A percentile compares a stretch with the other conserved stretches of the same genome.
These are phyloP conservation scores for Dichetophora obliterata DNA, from an alignment of 2,888 invertebrate species.

Conservation along the genomic window DNA sequence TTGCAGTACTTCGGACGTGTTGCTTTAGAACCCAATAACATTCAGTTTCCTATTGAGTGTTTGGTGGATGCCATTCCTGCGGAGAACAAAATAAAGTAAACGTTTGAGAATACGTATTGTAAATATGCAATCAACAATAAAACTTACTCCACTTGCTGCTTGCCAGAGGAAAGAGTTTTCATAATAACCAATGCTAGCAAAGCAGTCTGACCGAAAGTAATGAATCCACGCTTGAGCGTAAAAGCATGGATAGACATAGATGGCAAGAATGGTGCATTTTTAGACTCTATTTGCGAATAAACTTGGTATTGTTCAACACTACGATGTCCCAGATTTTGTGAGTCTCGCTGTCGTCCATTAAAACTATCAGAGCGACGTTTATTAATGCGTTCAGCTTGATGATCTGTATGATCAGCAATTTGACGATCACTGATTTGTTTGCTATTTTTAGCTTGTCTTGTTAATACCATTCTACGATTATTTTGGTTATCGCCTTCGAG, in stretches of 20 bases:
- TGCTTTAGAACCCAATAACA: constrained; percentile 45
- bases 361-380: neutral
- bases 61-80: constrained; percentile 41
- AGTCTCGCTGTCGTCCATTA: neutral
- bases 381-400: neutral
- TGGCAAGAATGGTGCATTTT: no score
- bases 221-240: constrained; percentile 38
- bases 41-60: constrained; percentile 32
- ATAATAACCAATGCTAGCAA: constrained; percentile 49
- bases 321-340: no score
- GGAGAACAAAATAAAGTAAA: neutral
- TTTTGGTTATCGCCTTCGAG: no score
- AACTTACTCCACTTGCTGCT: constrained; percentile 48
- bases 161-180: constrained; percentile 48
- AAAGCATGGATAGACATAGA: no score
- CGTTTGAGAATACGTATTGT: neutral
- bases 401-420: neutral
- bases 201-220: constrained; percentile 48
- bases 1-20: neutral
- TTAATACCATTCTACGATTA: no score
- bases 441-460: no score
- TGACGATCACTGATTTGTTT: neutral
- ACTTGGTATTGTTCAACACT: no score
- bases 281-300: no score
- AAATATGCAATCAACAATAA: neutral